Percentiles rank a stretch among this genome's conserved stretches.
Conservation (phyloP, 2,797 vertebrate species). For the Mormyrus hasselquistii region DNA sequence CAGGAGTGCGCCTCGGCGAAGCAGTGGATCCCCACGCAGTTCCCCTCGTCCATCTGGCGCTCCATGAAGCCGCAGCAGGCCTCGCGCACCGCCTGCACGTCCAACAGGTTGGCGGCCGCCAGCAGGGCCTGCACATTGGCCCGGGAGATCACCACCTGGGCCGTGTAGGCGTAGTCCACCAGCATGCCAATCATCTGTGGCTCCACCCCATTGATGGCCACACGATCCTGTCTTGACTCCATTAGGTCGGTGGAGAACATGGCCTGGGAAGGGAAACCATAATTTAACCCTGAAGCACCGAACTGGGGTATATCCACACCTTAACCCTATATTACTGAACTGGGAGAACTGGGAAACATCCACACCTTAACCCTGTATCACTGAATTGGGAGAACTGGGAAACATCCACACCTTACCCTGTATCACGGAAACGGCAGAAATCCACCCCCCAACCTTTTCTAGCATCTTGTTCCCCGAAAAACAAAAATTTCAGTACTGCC, state of each 20-base stretch:
- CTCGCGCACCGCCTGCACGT: slow-evolving; percentile 68
- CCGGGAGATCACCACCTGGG: slow-evolving; percentile 68
- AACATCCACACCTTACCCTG: not conserved
- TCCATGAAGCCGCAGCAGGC: slow-evolving; percentile 73
- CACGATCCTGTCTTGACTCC: slow-evolving; percentile 69
- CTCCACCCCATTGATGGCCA: slow-evolving; percentile 72
- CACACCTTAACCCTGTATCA: not conserved
- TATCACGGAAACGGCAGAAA: not conserved
- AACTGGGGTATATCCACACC: not conserved
- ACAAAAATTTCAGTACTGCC: not conserved
- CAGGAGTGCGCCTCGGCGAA: slow-evolving; percentile 74
- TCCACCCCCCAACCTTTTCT: not conserved
- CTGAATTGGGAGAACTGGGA: not conserved
- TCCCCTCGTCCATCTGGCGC: slow-evolving; percentile 72
- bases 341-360: not conserved
- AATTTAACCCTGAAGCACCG: not conserved
- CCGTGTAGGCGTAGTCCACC: slow-evolving; percentile 72
- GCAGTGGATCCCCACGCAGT: slow-evolving; percentile 76
- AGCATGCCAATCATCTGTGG: slow-evolving; percentile 73
- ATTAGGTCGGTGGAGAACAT: slow-evolving; percentile 74
- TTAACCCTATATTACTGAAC: not conserved
- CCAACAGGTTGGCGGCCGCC: slow-evolving; percentile 70
- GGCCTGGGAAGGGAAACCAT: slow-evolving; percentile 42
- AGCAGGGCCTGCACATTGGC: slow-evolving; percentile 72
- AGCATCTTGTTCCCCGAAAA: not conserved